Evolutionary conservation across 2,113 vertebrate genomes (phyloP).

Genomic region (Melanostigma gelatinosum): DNA sequence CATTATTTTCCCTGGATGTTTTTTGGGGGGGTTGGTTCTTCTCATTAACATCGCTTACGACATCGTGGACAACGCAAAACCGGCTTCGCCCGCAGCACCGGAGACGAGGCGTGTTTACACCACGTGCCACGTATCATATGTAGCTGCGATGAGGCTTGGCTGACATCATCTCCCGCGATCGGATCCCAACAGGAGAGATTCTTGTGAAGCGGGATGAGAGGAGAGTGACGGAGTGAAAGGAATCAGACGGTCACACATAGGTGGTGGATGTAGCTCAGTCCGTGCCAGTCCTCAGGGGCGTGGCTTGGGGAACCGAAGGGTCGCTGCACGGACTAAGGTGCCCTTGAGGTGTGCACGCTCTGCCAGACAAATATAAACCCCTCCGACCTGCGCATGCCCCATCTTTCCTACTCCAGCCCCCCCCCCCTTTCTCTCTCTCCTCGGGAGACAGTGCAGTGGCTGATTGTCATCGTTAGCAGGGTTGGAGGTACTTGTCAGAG

Average conservation of each 20-base stretch:
- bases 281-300: too few relatives aligned
- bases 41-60: conserved; percentile 41
- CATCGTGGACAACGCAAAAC: conserved; percentile 41
- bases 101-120: conserved; percentile 32
- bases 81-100: conserved; percentile 7
- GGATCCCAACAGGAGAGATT: conserved; percentile 46
- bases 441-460: conserved; percentile 76
- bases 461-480: conserved; percentile 82
- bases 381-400: conserved; percentile 34
- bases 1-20: conserved; percentile 15
- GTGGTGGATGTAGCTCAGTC: background rate
- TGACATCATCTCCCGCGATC: conserved; percentile 53
- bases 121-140: conserved; percentile 16
- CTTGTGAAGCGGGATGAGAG: conserved; percentile 15
- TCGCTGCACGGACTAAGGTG: too few relatives aligned
- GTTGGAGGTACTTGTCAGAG: conserved; percentile 75
- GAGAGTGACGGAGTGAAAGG: conserved; percentile 20
- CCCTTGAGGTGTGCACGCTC: conserved; percentile 1
- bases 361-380: conserved; percentile 52
- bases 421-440: conserved; percentile 8
- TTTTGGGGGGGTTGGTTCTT: conserved; percentile 4
- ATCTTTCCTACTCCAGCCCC: conserved; percentile 4
- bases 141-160: conserved; percentile 17
- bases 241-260: background rate
- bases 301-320: background rate